These are phyloP conservation scores for Brienomyrus brachyistius DNA, from an alignment of 2,113 vertebrate species.

Conservation along the genomic window DNA sequence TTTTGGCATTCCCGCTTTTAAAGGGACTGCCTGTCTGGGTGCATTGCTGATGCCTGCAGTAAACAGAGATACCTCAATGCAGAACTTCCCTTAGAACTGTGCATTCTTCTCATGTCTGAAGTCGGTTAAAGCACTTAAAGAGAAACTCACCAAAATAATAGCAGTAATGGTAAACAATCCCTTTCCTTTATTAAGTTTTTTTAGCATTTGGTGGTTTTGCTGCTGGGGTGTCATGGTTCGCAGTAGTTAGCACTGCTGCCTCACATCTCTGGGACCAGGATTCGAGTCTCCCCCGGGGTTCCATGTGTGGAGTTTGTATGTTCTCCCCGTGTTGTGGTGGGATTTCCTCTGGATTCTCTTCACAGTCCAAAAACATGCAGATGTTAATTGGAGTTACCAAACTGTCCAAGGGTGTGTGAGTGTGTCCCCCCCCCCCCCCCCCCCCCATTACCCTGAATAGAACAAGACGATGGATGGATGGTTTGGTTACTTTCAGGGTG, in stretches of 20 bases:
- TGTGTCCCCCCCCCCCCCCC: background rate
- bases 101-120: background rate
- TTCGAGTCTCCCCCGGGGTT: background rate
- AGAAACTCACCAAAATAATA: background rate
- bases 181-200: background rate
- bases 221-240: too few relatives aligned
- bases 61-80: background rate
- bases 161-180: background rate
- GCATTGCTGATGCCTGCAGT: background rate
- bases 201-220: background rate
- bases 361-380: background rate
- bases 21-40: background rate
- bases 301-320: background rate
- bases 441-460: too few relatives aligned
- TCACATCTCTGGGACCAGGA: background rate
- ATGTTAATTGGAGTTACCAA: background rate
- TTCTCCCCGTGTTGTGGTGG: background rate
- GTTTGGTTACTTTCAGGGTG: background rate
- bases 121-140: background rate
- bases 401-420: background rate
- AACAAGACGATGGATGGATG: too few relatives aligned
- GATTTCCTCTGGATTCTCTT: background rate
- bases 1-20: background rate
- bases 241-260: too few relatives aligned
- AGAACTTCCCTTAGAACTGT: background rate